Evolutionary conservation across 2,113 vertebrate genomes (phyloP).

Genomic region (Hippocampus guttulatus): DNA sequence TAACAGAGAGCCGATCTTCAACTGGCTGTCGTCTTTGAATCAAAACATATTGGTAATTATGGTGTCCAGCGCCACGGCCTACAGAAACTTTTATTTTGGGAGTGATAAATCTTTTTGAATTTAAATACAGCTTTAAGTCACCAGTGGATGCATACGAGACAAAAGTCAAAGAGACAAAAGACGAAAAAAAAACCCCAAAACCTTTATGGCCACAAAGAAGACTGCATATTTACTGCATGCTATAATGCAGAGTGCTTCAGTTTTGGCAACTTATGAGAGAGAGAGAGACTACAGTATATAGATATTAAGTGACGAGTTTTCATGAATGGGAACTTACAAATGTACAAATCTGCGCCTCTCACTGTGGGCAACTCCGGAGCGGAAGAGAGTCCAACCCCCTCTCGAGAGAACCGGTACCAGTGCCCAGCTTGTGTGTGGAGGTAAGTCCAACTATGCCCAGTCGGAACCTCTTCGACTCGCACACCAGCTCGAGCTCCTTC

Average conservation of each 20-base stretch:
- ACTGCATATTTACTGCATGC: not conserved
- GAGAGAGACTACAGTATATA: not conserved
- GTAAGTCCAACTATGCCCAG: too few species aligned
- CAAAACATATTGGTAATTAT: constrained; percentile 8
- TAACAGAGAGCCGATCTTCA: constrained; percentile 2
- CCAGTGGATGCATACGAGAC: constrained; percentile 13
- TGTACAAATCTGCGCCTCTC: too few species aligned
- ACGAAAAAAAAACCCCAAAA: too few species aligned
- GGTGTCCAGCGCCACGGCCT: not conserved
- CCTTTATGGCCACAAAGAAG: not conserved
- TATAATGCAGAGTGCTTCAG: not conserved
- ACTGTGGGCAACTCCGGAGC: too few species aligned
- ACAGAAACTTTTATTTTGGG: constrained; percentile 20
- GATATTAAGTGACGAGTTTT: not conserved
- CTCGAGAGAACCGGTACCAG: too few species aligned
- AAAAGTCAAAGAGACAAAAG: not conserved
- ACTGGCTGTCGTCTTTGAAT: constrained; percentile 10
- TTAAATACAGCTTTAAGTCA: constrained; percentile 13
- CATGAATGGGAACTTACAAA: not conserved
- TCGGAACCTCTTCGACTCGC: too few species aligned
- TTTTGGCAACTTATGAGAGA: not conserved
- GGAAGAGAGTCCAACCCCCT: too few species aligned
- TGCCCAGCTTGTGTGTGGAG: too few species aligned
- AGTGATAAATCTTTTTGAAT: constrained; percentile 17
- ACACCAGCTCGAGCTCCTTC: too few species aligned